Evolutionary conservation across 2,113 vertebrate genomes (phyloP), one percentile per base, ranked within the genome.

Genomic region (Silurus asotus): DNA sequence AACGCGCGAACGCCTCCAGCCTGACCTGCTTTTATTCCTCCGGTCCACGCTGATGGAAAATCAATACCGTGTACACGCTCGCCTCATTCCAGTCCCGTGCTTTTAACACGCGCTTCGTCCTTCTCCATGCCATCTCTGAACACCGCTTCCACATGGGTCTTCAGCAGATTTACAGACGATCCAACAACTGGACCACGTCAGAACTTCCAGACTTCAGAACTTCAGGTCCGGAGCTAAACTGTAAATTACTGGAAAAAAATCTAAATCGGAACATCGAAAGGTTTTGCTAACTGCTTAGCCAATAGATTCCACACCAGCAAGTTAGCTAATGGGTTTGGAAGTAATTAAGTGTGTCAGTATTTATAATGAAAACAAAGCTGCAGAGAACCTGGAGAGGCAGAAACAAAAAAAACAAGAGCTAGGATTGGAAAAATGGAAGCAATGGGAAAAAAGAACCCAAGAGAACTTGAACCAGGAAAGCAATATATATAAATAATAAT

Each of bases 11-110:
- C 72, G 45, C 49, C 67, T 37, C 79, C 25, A 81, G 37, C 87
- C 58, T 83, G 82, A 76, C 58, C 87, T 58, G 79, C 70, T 80
- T 87, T 83, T 70, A 37, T 80, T 82, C 83, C 74, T 80, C 69
- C 51, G 78, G 72, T 89, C 37, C 23, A 25, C 5, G 6, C 79
- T 67, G 81, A 79, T 67, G 55, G 55, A 55, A 83, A 81, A 85
- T 81, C 15, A 83, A 85, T 69, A 48, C 62, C 23, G 15, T 10
- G 25, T 59, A 59, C 69, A 77, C 59, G n/a, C 48, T 58, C 53
- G 58, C 25, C 23, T 81, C 70, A 23, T 74, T 51, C 45, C 51
- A 9, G 28, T 55, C 77, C 77, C 20, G 17, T 28, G 37, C 25
- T 10, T 19, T 59, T 20, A 20, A 20, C 25, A 37, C 37, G 8